A percentile compares a stretch with the other conserved stretches of the same genome.
These are phyloP conservation scores for Poecilobothrus nobilitatus DNA, from an alignment of 2,888 invertebrate genomes.

Conservation along the genomic window DNA sequence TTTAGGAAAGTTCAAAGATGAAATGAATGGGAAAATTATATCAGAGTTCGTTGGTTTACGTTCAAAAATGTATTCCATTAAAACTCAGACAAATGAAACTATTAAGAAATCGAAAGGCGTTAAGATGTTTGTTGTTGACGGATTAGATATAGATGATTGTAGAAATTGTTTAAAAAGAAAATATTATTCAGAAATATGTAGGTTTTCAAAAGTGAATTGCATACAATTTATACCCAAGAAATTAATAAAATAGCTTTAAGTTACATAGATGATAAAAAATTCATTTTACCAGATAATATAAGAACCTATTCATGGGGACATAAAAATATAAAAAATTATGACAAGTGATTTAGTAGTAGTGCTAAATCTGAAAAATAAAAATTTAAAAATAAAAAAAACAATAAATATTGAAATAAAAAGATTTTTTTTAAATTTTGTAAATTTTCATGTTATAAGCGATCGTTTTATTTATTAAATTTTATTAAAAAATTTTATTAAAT, in stretches of 20 bases:
- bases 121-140: not conserved
- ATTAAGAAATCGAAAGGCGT: conserved; percentile 15
- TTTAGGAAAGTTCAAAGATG: conserved; percentile 17
- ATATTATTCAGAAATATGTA: conserved; percentile 1
- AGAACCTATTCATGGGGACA: conserved; percentile 7
- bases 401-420: too few species aligned
- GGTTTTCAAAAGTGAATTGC: conserved; percentile 11
- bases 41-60: conserved; percentile 17
- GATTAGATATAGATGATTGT: not conserved
- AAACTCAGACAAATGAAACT: not conserved
- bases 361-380: too few species aligned
- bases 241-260: conserved; percentile 14
- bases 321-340: too few species aligned
- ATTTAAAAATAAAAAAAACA: too few species aligned
- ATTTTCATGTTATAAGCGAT: too few species aligned
- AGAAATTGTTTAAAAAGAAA: conserved; percentile 12
- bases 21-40: conserved; percentile 13
- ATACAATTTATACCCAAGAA: conserved; percentile 12
- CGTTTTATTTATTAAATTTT: too few species aligned
- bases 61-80: conserved; percentile 17
- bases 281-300: conserved; percentile 9
- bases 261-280: conserved; percentile 14
- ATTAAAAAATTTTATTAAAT: too few species aligned
- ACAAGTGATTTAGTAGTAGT: too few species aligned
- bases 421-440: too few species aligned